phyloP scores from a whole-genome alignment of 2,888 invertebrate species.

The Spodoptera picta region DNA sequence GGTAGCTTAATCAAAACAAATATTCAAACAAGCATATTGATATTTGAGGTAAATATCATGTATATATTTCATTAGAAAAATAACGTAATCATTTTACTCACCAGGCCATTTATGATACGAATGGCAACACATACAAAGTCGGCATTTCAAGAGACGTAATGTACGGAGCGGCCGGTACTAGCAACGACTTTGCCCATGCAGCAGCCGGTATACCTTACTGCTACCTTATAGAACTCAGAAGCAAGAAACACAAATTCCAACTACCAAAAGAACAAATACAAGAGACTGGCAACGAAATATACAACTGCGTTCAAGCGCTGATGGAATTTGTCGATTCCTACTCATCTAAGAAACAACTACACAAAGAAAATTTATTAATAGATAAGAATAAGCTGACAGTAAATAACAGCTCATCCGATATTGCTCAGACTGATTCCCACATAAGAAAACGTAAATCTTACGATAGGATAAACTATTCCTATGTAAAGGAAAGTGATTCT shows the following conservation, averaged over 20 bases:
- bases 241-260: conserved; percentile 76
- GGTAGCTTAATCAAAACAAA: conserved; percentile 56
- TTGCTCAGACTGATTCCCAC: neutral
- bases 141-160: conserved; percentile 82
- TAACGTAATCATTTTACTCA: neutral
- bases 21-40: neutral
- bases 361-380: conserved; percentile 3
- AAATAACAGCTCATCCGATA: neutral
- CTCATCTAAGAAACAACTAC: conserved; percentile 21
- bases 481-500: neutral
- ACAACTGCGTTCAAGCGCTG: conserved; percentile 73
- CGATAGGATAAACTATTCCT: conserved; percentile 10
- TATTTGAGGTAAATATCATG: neutral
- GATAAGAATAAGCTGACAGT: neutral
- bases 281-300: conserved; percentile 76
- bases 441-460: conserved; percentile 3
- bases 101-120: conserved; percentile 78
- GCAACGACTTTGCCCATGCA: conserved; percentile 80
- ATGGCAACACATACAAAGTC: conserved; percentile 79
- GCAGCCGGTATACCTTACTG: conserved; percentile 78
- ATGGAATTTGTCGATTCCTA: conserved; percentile 77
- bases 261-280: conserved; percentile 78
- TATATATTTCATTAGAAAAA: no score
- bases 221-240: conserved; percentile 80
- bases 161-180: conserved; percentile 81